Percentiles rank a stretch among this genome's conserved stretches.
Evolutionary conservation across 2,113 vertebrate species (phyloP).

Genomic region (Diphyllodes magnificus): DNA sequence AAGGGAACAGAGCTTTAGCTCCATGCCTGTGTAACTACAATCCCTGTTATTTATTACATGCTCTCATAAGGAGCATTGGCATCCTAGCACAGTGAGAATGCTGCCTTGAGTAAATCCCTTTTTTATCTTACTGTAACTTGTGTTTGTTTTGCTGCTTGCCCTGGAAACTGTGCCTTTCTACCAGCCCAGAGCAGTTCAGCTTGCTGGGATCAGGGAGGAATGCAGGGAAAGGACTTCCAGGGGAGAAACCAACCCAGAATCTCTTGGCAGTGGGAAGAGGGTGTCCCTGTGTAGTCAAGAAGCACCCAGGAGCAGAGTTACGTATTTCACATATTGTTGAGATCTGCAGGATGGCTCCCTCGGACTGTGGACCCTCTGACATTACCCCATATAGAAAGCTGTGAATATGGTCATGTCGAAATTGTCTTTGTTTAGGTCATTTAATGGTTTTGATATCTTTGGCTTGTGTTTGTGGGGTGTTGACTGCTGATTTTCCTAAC

Average conservation of each 20-base stretch:
- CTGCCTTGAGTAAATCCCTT: neutral
- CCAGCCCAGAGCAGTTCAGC: neutral
- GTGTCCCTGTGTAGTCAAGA: neutral
- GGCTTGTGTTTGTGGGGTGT: neutral
- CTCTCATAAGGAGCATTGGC: neutral
- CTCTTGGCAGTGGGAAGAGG: neutral
- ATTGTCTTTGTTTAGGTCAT: neutral
- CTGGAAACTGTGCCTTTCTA: neutral
- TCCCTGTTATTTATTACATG: neutral
- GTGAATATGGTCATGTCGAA: neutral
- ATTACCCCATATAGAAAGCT: neutral
- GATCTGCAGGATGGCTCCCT: neutral
- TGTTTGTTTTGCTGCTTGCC: neutral
- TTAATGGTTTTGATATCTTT: neutral
- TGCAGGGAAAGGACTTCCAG: neutral
- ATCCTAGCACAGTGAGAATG: neutral
- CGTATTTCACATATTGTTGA: rapidly evolving
- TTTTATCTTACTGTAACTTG: neutral
- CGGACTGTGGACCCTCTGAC: neutral
- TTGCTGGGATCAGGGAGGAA: neutral
- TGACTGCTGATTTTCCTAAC: neutral
- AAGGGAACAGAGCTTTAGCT: neutral
- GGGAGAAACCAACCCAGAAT: neutral
- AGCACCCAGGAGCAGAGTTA: neutral
- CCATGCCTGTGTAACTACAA: neutral